A percentile compares a stretch with the other conserved stretches of the same genome.
Conservation (phyloP, 1,140 invertebrate genomes). For the Nasonia giraulti region DNA sequence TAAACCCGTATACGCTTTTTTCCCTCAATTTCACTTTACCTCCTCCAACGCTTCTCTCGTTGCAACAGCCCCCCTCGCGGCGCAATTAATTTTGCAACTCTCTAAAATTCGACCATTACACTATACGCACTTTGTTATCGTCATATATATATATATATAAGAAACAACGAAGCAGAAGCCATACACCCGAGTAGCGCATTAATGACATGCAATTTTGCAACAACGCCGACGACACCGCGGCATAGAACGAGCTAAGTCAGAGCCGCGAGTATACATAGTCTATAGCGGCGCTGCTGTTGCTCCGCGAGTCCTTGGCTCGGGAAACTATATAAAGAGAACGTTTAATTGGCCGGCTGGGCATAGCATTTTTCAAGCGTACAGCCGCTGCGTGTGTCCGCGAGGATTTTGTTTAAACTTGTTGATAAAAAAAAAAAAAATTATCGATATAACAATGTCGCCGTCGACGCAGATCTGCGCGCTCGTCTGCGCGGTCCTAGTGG, state of each 20-base stretch:
- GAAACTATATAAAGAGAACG: conserved; percentile 73
- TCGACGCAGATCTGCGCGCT: conserved; percentile 49
- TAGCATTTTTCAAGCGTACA: conserved; percentile 59
- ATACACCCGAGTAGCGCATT: conserved; percentile 56
- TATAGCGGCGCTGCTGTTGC: conserved; percentile 52
- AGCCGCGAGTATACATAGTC: not conserved
- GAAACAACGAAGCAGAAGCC: not conserved
- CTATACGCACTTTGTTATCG: no score
- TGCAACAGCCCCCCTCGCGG: no score
- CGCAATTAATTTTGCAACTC: no score
- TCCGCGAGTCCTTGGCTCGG: conserved; percentile 69
- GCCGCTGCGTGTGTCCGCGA: conserved; percentile 43
- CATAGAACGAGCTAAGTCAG: not conserved
- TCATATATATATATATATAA: not conserved
- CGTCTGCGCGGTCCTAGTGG: conserved; percentile 56
- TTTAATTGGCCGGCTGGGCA: conserved; percentile 64
- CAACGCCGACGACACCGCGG: no score
- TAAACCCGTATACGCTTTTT: no score
- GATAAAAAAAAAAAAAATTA: conserved; percentile 41
- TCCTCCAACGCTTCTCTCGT: no score
- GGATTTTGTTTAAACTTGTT: conserved; percentile 41
- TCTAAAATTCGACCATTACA: no score
- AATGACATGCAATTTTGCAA: conserved; percentile 75
- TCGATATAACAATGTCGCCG: conserved; percentile 51
- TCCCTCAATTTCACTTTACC: no score